A percentile compares a stretch with the other conserved stretches of the same genome.
phyloP scores from a whole-genome alignment of 2,797 vertebrate species.

The Thripadectes ignobilis region DNA sequence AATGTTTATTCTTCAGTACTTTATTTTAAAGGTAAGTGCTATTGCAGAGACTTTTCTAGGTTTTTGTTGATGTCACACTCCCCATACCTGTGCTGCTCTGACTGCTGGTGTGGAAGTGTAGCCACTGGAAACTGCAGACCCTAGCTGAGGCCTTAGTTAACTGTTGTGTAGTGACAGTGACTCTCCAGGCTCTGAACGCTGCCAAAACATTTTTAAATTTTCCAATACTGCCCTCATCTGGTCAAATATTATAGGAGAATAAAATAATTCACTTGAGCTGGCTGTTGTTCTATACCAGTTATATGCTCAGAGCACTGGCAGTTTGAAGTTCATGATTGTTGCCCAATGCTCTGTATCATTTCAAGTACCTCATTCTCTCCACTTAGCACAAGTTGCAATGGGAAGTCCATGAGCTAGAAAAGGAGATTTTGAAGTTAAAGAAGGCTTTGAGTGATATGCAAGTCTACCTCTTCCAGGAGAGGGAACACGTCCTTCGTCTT shows the following conservation, averaged over 20 bases:
- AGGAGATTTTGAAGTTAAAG: conserved; percentile 88
- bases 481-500: conserved; percentile 90
- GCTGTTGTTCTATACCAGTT: not conserved
- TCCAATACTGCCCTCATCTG: not conserved
- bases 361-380: not conserved
- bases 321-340: not conserved
- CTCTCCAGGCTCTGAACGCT: not conserved
- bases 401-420: conserved; percentile 88
- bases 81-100: not conserved
- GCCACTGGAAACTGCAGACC: not conserved
- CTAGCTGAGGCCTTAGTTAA: not conserved
- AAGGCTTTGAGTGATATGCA: conserved; percentile 96
- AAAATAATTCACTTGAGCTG: not conserved
- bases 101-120: not conserved
- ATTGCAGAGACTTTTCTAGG: not conserved
- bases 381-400: conserved; percentile 88
- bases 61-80: not conserved
- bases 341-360: not conserved
- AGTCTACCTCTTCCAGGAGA: conserved; percentile 92
- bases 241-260: not conserved
- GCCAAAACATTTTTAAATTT: not conserved
- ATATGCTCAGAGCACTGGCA: not conserved
- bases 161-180: not conserved
- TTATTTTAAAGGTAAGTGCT: not conserved
- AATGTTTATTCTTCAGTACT: not conserved